Evolutionary conservation across 2,888 invertebrate species (phyloP).

Genomic region (Oegoconia quadripuncta): DNA sequence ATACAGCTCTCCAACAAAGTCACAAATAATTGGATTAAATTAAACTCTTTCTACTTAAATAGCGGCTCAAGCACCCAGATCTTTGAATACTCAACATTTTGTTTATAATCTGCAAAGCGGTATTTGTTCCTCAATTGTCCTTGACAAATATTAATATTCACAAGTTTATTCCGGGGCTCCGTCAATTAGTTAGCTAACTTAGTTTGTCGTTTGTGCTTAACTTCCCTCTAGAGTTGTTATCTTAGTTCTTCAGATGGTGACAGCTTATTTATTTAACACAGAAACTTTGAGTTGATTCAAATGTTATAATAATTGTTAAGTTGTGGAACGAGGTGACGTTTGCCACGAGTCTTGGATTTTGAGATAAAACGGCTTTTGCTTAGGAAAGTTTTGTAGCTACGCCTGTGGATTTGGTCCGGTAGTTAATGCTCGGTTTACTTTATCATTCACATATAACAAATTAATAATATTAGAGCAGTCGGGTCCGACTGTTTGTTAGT

Average conservation of each 20-base stretch:
- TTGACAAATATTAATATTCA: conserved; percentile 44
- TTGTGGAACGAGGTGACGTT: conserved; percentile 5
- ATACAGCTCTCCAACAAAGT: too few species aligned
- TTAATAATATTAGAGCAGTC: too few species aligned
- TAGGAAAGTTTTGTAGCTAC: too few species aligned
- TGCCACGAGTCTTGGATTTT: background rate
- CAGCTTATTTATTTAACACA: conserved; percentile 50
- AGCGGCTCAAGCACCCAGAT: too few species aligned
- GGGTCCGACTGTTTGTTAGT: too few species aligned
- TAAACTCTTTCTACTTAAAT: too few species aligned
- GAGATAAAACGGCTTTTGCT: background rate
- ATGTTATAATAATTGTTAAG: conserved; percentile 39
- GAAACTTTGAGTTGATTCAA: conserved; percentile 38
- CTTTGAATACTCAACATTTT: background rate
- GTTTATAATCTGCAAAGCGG: conserved; percentile 8
- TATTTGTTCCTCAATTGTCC: conserved; percentile 30
- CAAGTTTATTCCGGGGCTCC: conserved; percentile 31
- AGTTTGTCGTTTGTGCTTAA: conserved; percentile 42
- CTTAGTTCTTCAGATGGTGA: conserved; percentile 58
- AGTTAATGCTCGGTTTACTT: too few species aligned
- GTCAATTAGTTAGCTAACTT: conserved; percentile 51
- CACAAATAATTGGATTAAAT: too few species aligned
- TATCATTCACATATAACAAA: too few species aligned
- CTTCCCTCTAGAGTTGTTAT: conserved; percentile 41
- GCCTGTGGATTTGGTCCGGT: too few species aligned